Percentiles rank a stretch among this genome's conserved stretches.
Evolutionary conservation across 2,888 invertebrate species (phyloP).

Genomic region (Melanostoma mellinum): DNA sequence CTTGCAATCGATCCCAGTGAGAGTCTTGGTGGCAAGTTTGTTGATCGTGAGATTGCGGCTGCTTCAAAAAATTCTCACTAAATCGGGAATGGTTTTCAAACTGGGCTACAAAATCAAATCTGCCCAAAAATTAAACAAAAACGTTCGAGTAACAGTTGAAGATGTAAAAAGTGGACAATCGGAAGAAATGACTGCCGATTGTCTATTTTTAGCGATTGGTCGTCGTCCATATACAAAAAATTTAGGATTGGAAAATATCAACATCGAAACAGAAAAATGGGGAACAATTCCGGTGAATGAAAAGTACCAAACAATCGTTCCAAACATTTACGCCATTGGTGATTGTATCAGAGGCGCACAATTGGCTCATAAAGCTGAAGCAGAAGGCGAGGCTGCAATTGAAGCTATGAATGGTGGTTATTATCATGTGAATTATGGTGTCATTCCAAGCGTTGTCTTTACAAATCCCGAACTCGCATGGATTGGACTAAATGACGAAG

Average conservation of each 20-base stretch:
- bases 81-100: constrained; percentile 97
- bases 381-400: constrained; percentile 97
- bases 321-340: constrained; percentile 98
- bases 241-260: constrained; percentile 95
- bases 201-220: constrained; percentile 96
- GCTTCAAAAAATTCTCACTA: constrained; percentile 92
- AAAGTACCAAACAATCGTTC: constrained; percentile 96
- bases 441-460: constrained; percentile 99
- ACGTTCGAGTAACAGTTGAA: constrained; percentile 90
- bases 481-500: constrained; percentile 97
- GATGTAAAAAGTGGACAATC: constrained; percentile 91
- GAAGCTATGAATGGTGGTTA: constrained; percentile 95
- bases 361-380: constrained; percentile 99
- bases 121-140: constrained; percentile 88
- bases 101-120: constrained; percentile 95
- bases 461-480: constrained; percentile 99
- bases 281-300: constrained; percentile 98
- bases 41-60: constrained; percentile 97
- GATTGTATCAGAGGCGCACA: constrained; percentile 99
- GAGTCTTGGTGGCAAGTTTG: constrained; percentile 96
- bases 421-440: constrained; percentile 99
- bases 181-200: constrained; percentile 91
- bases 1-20: constrained; percentile 96
- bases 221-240: constrained; percentile 95
- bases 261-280: constrained; percentile 95